A percentile compares a stretch with the other conserved stretches of the same genome.
These are phyloP conservation scores for Xerus inauris DNA, from an alignment of 2,113 vertebrate genomes.

Conservation along the genomic window DNA sequence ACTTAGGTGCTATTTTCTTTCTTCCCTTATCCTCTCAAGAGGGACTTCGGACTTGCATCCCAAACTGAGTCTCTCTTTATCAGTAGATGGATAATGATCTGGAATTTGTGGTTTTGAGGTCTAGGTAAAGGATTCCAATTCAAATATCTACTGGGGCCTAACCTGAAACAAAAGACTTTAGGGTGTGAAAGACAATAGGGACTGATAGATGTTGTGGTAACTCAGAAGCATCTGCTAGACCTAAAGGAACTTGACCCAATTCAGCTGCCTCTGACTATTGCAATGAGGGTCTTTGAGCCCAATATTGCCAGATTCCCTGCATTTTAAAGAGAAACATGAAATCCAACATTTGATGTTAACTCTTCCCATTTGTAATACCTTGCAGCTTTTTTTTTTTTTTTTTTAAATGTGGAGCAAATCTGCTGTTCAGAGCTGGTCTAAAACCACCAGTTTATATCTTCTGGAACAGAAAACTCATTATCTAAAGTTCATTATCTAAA, in stretches of 20 bases:
- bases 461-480: neutral
- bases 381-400: neutral
- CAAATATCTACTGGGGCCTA: neutral
- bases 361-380: constrained; percentile 7
- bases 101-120: neutral
- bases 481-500: neutral
- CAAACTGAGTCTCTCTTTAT: neutral
- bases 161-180: neutral
- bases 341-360: neutral
- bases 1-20: neutral
- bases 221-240: neutral
- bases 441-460: neutral
- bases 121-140: neutral
- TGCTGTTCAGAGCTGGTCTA: neutral
- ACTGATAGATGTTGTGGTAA: neutral
- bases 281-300: neutral
- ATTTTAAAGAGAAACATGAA: neutral
- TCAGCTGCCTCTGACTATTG: neutral
- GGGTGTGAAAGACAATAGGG: neutral
- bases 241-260: neutral
- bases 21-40: neutral
- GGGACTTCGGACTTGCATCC: neutral
- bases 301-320: neutral
- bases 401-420: neutral
- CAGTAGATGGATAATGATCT: neutral